Evolutionary conservation across 2,113 vertebrate species (phyloP).

Genomic region (Macrotis lagotis): DNA sequence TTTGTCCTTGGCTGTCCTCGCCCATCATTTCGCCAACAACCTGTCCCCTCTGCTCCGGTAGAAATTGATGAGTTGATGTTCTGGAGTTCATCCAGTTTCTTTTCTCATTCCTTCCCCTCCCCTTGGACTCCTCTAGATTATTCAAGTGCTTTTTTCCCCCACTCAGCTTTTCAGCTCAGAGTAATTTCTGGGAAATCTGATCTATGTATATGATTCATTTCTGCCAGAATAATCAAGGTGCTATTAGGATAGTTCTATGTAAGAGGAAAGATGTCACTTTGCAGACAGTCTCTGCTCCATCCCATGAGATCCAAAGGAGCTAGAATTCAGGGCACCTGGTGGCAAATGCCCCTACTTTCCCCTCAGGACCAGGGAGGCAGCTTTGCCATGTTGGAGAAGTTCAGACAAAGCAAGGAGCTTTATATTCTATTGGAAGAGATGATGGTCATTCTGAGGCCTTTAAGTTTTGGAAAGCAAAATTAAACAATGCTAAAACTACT

Average conservation of each 20-base stretch:
- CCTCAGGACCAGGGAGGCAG: background rate
- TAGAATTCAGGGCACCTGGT: background rate
- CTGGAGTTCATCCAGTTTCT: background rate
- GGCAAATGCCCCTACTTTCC: background rate
- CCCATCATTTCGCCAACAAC: conserved; percentile 1
- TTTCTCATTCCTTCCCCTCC: background rate
- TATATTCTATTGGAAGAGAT: too few relatives aligned
- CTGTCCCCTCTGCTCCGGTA: background rate
- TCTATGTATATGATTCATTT: background rate
- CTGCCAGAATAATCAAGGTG: background rate
- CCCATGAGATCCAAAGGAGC: background rate
- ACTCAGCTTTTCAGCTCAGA: conserved; percentile 17
- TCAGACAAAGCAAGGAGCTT: background rate
- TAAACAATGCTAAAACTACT: too few relatives aligned
- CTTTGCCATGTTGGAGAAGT: background rate
- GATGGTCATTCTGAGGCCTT: background rate
- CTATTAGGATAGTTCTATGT: background rate
- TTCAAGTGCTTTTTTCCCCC: conserved; percentile 1
- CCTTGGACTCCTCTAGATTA: background rate
- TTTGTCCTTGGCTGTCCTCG: background rate
- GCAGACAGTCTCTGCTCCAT: background rate
- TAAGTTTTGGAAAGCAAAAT: too few relatives aligned
- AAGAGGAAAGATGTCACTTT: background rate
- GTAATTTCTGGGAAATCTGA: background rate
- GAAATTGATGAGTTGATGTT: background rate